Evolutionary conservation across 2,113 vertebrate genomes (phyloP), one percentile per base, ranked within the genome.

Genomic region (Chionodraco myersi): DNA sequence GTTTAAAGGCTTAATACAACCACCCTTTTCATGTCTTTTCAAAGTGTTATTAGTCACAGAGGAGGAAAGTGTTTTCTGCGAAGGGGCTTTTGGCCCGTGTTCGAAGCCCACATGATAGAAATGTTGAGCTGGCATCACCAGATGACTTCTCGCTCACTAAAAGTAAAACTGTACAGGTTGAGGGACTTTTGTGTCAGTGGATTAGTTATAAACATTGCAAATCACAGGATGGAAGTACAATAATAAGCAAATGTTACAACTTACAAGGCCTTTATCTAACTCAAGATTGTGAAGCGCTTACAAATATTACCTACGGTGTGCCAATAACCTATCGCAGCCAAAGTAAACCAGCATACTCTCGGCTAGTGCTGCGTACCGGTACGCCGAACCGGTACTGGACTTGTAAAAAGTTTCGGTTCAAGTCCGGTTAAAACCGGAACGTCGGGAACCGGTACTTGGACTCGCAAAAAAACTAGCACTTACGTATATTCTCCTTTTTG

Each of bases 41-140:
- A n/a, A 67, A 41, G 21, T 62, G 57, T 48, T 10, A 48, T 60
- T 16, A 45, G 44, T 69, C 58, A 71, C 52, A 53, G 30, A 58
- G 16, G 30, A 64, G 45, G 1, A 51, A 57, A 58, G 79, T 26
- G 72, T 75, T 69, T 26, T 51, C 72, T 45, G 61, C n/a, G 41
- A 26, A 34, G 16, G 63, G 56, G 58, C 23, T 56, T 3, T 53
- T 70, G 53, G 16, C 54, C 16, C 5, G 16, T 47, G 16, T 21
- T 53, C 53, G 9, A 21, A n/a, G 36, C 36, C 36, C 36, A 41
- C 36, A 41, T 41, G 36, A 51, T 52, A 12, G 47, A 59, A 16
- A 57, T 69, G 63, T 59, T 16, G 26, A 18, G 14, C 49, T n/a
- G 11, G 15, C 15, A 1, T n/a, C 53, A 30, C 16, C 15, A 52